A percentile compares a stretch with the other conserved stretches of the same genome.
Conservation (phyloP, 2,797 vertebrate species). For the Esox masquinongy region DNA sequence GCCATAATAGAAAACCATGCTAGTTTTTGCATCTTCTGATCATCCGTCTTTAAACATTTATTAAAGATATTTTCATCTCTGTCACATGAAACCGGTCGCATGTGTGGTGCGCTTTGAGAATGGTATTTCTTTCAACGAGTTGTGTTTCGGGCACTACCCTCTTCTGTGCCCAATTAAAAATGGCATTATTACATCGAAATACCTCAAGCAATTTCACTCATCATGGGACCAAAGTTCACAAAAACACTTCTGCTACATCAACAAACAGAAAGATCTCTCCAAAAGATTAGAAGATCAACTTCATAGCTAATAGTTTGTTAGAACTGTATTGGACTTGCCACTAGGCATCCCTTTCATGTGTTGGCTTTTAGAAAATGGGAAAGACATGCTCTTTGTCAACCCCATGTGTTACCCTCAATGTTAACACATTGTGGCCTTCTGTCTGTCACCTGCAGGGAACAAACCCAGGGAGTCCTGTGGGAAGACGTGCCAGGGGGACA, state of each 20-base stretch:
- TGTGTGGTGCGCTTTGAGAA: too few relatives aligned
- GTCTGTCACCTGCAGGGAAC: slow-evolving; percentile 76
- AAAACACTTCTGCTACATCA: neutral
- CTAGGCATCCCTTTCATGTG: neutral
- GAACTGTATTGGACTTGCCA: neutral
- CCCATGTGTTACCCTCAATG: neutral
- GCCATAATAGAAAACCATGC: too few relatives aligned
- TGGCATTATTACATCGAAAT: neutral
- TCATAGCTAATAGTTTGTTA: neutral
- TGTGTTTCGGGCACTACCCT: too few relatives aligned
- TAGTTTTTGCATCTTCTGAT: too few relatives aligned
- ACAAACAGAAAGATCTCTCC: neutral
- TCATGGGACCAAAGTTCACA: neutral
- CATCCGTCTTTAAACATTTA: too few relatives aligned
- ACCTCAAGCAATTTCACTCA: neutral
- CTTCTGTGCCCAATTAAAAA: too few relatives aligned
- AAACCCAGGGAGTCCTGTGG: slow-evolving; percentile 84
- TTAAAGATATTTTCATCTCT: too few relatives aligned
- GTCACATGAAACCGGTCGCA: too few relatives aligned
- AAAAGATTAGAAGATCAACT: neutral
- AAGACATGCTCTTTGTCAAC: slow-evolving; percentile 36
- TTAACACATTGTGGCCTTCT: slow-evolving; percentile 37
- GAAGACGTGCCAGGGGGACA: slow-evolving; percentile 94
- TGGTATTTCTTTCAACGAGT: too few relatives aligned
- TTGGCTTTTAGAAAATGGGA: neutral